Conservation (phyloP, 2,113 vertebrate species). For the Heterotilapia buettikoferi region DNA sequence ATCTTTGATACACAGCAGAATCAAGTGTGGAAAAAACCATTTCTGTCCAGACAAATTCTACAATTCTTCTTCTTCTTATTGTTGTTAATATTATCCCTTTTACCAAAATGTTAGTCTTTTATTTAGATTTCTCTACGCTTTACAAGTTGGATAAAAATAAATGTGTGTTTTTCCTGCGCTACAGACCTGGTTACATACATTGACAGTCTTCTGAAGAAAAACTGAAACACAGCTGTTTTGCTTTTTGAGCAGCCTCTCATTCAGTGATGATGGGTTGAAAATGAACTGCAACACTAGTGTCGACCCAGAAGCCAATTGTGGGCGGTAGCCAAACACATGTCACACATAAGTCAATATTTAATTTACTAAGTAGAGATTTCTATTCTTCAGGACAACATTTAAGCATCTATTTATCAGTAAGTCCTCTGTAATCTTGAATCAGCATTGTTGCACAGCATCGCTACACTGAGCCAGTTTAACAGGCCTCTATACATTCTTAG, state of each 20-base stretch:
- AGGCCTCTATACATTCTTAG: not conserved
- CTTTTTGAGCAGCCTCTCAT: conserved; percentile 11
- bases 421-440: conserved; percentile 19
- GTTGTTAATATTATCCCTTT: fast-evolving
- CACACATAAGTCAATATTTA: conserved; percentile 54
- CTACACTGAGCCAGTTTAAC: not conserved
- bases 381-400: not conserved
- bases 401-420: conserved; percentile 25
- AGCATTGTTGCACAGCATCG: conserved; percentile 3
- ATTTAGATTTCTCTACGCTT: not conserved
- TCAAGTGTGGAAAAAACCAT: not conserved
- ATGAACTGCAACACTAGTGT: not conserved
- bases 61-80: fast-evolving
- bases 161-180: not conserved
- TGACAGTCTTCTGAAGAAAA: not conserved
- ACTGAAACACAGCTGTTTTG: not conserved
- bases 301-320: not conserved
- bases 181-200: not conserved
- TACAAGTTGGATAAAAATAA: not conserved
- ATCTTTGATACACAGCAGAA: not conserved
- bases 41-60: not conserved
- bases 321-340: conserved; percentile 9
- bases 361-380: conserved; percentile 47
- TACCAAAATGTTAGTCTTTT: not conserved
- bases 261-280: not conserved